Evolutionary conservation across 2,113 vertebrate species (phyloP), one percentile per base, ranked within the genome.

Genomic region (Morone saxatilis): DNA sequence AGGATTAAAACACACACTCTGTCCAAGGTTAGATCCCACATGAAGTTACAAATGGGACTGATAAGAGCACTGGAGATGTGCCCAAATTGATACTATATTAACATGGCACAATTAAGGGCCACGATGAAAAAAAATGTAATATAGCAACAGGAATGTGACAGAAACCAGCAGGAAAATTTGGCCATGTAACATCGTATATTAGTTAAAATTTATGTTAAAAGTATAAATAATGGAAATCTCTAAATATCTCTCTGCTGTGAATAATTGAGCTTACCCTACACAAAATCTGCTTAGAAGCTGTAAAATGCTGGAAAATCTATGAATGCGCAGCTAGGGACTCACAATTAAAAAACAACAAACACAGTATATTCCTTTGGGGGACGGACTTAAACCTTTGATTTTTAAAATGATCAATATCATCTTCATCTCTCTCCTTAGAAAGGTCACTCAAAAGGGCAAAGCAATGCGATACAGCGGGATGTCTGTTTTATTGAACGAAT

Each of bases 391-490:
- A 47, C 40, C 13, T 31, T 72, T 16, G 4, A 41, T 78, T 80
- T 84, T 74, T 38, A n/a, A 50, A 86, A 61, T 43, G 25, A 91
- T 81, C 63, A 70, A 69, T 76, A 71, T 71, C 78, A 57, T 88
- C 72, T 47, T 71, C 51, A n/a, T 81, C 62, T 51, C 11, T 59
- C 47, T 60, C 20, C 25, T 74, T 25, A 67, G 36, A 85, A 40
- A 71, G 51, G 67, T 79, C n/a, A n/a, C 47, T 60, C 5, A 47
- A 72, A 80, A 80, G 54, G 82, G 71, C 60, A 70, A 40, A 72
- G 60, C 38, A 25, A 67, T 41, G 69, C 40, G 67, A 88, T 73
- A 41, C 78, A 85, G 86, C 60, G 20, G 75, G 47, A 71, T 11
- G 31, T 71, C 83, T 66, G 63, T 80, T 4, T 75, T 73, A 81